Evolutionary conservation across 2,888 invertebrate species (phyloP).

Genomic region (Timema podura): DNA sequence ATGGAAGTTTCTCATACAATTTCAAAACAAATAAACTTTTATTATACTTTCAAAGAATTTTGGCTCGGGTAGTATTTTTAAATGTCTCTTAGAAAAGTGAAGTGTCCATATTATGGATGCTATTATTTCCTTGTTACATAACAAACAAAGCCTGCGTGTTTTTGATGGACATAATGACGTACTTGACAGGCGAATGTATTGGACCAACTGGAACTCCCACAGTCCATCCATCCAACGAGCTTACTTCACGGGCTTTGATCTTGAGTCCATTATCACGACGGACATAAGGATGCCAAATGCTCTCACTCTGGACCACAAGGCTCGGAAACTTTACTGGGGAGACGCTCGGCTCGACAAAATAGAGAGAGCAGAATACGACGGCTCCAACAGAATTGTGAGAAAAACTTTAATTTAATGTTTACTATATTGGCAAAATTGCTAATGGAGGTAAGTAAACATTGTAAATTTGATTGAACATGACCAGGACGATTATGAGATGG

Average conservation of each 20-base stretch:
- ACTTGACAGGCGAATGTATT: slow-evolving; percentile 61
- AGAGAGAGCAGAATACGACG: slow-evolving; percentile 76
- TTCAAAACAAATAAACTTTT: no score
- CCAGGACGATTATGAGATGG: no score
- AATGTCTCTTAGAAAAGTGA: no score
- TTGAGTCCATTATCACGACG: slow-evolving; percentile 67
- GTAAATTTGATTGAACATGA: not conserved
- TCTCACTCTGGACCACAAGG: slow-evolving; percentile 69
- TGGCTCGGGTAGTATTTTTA: no score
- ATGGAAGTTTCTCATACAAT: no score
- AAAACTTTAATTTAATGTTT: slow-evolving; percentile 19
- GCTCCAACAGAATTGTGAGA: slow-evolving; percentile 62
- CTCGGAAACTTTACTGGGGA: slow-evolving; percentile 77
- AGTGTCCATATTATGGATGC: no score
- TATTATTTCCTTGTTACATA: no score
- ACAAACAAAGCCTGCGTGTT: no score
- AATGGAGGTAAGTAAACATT: not conserved
- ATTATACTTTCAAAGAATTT: no score
- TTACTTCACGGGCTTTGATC: slow-evolving; percentile 60
- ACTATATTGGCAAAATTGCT: not conserved
- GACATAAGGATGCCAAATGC: slow-evolving; percentile 86
- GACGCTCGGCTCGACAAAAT: slow-evolving; percentile 83
- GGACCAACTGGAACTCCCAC: slow-evolving; percentile 87
- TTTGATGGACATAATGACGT: no score
- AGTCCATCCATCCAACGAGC: slow-evolving; percentile 78